A percentile compares a stretch with the other conserved stretches of the same genome.
Conservation (phyloP, 2,113 vertebrate species). For the Puma concolor region DNA sequence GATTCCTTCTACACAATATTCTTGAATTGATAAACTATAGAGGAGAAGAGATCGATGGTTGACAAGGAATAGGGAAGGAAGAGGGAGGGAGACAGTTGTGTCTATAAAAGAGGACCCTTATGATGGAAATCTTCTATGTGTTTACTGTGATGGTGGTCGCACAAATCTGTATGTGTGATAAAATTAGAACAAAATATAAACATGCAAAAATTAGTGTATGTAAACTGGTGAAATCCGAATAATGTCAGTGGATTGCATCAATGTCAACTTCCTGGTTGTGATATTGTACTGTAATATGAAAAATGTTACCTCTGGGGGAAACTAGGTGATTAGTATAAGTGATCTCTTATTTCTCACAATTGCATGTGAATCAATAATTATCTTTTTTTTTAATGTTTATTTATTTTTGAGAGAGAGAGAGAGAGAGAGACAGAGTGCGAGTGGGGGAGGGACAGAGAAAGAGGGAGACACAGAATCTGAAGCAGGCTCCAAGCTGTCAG, state of each 20-base stretch:
- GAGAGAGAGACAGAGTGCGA: too few species aligned
- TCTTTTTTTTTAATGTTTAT: too few species aligned
- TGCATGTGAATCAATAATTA: neutral
- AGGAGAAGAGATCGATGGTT: neutral
- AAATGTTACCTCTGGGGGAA: neutral
- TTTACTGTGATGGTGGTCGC: neutral
- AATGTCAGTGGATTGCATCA: neutral
- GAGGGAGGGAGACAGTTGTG: too few species aligned
- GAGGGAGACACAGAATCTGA: too few species aligned
- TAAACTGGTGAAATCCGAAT: neutral
- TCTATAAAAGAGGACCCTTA: neutral
- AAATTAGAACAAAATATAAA: neutral
- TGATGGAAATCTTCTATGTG: neutral
- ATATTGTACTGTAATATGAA: neutral
- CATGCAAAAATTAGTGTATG: neutral
- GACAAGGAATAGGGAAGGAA: neutral
- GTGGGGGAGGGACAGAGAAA: too few species aligned
- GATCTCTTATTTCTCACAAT: neutral
- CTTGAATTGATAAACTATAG: neutral
- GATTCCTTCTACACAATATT: neutral
- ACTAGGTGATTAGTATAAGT: neutral
- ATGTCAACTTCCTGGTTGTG: neutral
- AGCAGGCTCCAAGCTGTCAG: too few species aligned
- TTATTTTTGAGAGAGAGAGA: too few species aligned
- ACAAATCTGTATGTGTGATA: neutral